phyloP scores from a whole-genome alignment of 2,797 vertebrate genomes.

The Microctenopoma steveboyesi region DNA sequence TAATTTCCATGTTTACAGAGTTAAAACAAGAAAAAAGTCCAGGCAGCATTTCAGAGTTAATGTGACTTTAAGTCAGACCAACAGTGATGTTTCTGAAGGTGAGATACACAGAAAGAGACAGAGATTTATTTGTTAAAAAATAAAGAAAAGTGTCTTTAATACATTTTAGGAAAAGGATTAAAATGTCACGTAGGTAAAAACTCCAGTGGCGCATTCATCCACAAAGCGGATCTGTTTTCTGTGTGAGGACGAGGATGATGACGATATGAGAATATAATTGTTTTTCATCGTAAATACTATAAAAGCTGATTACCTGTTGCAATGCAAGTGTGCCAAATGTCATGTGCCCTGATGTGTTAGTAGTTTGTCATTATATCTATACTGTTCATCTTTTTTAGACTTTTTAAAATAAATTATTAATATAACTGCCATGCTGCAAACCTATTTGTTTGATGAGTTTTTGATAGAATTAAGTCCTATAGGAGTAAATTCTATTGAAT shows the following conservation, averaged over 20 bases:
- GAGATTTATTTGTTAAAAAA: slow-evolving; percentile 12
- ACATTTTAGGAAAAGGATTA: slow-evolving; percentile 44
- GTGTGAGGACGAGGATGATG: slow-evolving; percentile 4
- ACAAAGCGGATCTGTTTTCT: slow-evolving; percentile 15
- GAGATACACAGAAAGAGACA: not conserved
- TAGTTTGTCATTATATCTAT: slow-evolving; percentile 52
- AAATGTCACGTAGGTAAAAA: slow-evolving; percentile 37
- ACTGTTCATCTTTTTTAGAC: slow-evolving; percentile 61
- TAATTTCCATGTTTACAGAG: slow-evolving; percentile 2
- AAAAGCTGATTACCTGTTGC: slow-evolving; percentile 28
- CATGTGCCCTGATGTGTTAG: slow-evolving; percentile 40
- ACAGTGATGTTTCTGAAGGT: slow-evolving; percentile 10
- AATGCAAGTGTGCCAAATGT: slow-evolving; percentile 28
- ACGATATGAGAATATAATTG: slow-evolving; percentile 25
- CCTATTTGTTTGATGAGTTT: slow-evolving; percentile 29
- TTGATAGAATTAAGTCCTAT: slow-evolving; percentile 27
- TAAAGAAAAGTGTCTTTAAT: slow-evolving; percentile 30
- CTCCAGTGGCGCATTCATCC: slow-evolving; percentile 9
- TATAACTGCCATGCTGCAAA: slow-evolving; percentile 30
- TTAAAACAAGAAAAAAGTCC: not conserved
- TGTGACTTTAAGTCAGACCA: slow-evolving; percentile 13
- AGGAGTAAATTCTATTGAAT: slow-evolving; percentile 6
- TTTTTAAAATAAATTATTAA: slow-evolving; percentile 70
- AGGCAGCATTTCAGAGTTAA: slow-evolving; percentile 18
- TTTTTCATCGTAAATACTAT: slow-evolving; percentile 26